Base-by-base conservation (phyloP, 2,113 vertebrate species). In the Pontoporia blainvillei region DNA sequence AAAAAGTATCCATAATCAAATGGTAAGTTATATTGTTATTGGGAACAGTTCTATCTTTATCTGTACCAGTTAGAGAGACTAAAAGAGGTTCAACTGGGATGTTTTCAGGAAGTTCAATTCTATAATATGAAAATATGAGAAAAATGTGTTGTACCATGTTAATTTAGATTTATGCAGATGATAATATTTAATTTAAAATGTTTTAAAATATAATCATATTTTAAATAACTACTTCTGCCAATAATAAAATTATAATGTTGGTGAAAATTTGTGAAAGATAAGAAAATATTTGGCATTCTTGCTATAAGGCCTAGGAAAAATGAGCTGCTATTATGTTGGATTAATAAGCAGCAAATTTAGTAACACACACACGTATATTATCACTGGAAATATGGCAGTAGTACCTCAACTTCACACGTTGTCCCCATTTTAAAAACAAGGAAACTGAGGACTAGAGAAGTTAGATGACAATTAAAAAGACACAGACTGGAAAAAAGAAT, bases 1-100 rank as follows among this genome's bases (percentile, higher is more conserved):
- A 98, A 98, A 98, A 98, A 41, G 49, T 72, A 96, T 82, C 96
- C 23, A 44, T 8, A 91, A 97, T 97, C 95, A 98, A 97, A 92
- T 93, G 61, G 72, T 98, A 98, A 20, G 34, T 95, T 54, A 98
- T 95, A 95, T 98, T 62, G 54, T 98, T 98, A 90, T 82, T 96
- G 15, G 94, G 96, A 84, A 23, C 21, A 84, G 31, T 97, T 97
- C 61, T 71, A 83, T 95, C 86, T 79, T 96, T 94, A 88, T 86
- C 90, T 21, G 39, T 76, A 54, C 66, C 78, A 66, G 57, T 64
- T 36, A 98, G 87, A 49, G 89, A 95, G 64, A 97, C 11, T 73
- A 98, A 25, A 25, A 75, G 0, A n/a, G 92, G 95, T 86, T 46
- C 9, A 9, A 94, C 23, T 72, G 44, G 59, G 61, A 27, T 84